Evolutionary conservation across 2,113 vertebrate species (phyloP).

Genomic region (Gorsachius goisagi): DNA sequence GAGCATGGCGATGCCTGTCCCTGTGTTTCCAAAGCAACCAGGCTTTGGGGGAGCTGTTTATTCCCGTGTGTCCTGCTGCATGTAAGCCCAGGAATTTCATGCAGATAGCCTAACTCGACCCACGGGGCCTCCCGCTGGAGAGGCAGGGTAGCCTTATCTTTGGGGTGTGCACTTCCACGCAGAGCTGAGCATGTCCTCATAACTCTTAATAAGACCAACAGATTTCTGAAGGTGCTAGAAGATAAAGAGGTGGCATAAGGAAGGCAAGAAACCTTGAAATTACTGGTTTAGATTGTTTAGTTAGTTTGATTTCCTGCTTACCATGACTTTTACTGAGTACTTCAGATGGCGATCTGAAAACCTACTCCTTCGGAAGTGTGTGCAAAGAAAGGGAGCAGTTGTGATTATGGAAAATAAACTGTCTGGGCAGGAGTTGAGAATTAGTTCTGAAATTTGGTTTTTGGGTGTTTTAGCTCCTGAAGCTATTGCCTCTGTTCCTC

Average conservation of each 20-base stretch:
- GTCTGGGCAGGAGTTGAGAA: background rate
- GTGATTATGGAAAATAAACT: background rate
- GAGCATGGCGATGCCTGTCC: background rate
- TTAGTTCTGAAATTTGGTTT: background rate
- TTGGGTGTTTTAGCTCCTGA: background rate
- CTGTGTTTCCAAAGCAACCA: background rate
- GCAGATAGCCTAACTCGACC: background rate
- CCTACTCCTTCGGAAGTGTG: background rate
- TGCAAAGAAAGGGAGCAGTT: background rate
- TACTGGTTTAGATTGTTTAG: background rate
- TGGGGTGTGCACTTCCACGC: background rate
- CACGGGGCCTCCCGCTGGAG: background rate
- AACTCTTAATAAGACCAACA: background rate
- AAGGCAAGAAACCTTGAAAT: background rate
- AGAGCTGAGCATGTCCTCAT: rapidly evolving
- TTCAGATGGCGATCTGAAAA: background rate
- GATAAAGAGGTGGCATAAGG: background rate
- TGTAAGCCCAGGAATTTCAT: background rate
- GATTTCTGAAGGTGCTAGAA: background rate
- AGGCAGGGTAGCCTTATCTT: background rate
- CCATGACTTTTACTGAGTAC: background rate
- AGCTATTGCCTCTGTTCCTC: background rate
- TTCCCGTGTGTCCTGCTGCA: rapidly evolving
- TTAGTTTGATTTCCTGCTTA: background rate
- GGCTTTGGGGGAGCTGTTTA: background rate